Evolutionary conservation across 2,113 vertebrate species (phyloP), one percentile per base, ranked within the genome.

Genomic region (Hippocampus barbouri): DNA sequence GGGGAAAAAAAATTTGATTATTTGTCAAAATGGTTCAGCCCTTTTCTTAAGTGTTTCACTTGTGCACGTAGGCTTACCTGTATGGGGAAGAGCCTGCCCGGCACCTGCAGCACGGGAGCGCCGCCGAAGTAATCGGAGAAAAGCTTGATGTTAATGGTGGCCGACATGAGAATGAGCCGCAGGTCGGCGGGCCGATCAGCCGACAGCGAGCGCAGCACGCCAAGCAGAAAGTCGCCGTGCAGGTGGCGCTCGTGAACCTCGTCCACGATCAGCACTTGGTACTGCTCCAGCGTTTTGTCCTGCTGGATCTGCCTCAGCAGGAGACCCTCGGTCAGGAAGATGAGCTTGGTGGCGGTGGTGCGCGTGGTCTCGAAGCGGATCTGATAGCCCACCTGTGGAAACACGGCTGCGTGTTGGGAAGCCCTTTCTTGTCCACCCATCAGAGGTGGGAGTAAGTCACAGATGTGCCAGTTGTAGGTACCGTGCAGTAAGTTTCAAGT

Each of bases 211-310:
- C 90, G 92, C 8, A 98, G 89, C 30, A 97, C 91, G 0, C 96
- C 96, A 12, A 98, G 89, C 1, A 98, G 93, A 80, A 97, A 94
- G 77, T 98, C 95, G 0, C 93, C 91, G 79, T 96, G 94, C 3
- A 98, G 93, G 59, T 96, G 96, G 1, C 96, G 86, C 89, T 98
- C 96, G 0, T 98, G 96, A 2, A 96, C 96, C 71, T 98, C 96
- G 0, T 98, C 96, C 30, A 94, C 92, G 0, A 98, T 92, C 64
- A 98, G 74, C 40, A 96, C 93, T 56, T 83, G 73, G 82, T 96
- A 97, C 57, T 88, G 89, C 0, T 84, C 84, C 74, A 98, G 87
- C 0, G 25, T 12, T 0, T 83, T 69, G 16, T 95, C 95, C 15
- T 91, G 91, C 88, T 97, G 96, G 63, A 94, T 91, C 76, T 97